Evolutionary conservation across 2,113 vertebrate species (phyloP), one percentile per base, ranked within the genome.

Genomic region (Castor canadensis): DNA sequence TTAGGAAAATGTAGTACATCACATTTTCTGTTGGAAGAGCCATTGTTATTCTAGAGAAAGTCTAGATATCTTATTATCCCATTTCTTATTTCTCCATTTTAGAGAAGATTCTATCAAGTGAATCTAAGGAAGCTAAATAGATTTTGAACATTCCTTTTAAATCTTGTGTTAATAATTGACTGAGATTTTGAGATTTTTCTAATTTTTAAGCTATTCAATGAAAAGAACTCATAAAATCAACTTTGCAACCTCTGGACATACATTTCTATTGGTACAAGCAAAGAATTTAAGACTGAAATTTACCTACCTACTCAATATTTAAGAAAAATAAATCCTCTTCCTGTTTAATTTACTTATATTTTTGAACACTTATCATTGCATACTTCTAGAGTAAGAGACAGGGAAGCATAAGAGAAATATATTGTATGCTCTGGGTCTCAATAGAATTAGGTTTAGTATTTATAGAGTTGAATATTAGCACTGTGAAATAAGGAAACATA

Each of bases 91-190:
- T 43, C 43, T 84, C 62, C 13, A 62, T 71, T 91, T 91, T 71
- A 88, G n/a, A 85, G 56, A 52, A 94, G 87, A 93, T 71, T 40
- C 15, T 86, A 35, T 47, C 69, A 93, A 75, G 79, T 62, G 13
- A 76, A 85, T 93, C 56, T 72, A 88, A 93, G 6, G 22, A 91
- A 60, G 30, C 6, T 66, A 72, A 58, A 45, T 72, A 67, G 47
- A 86, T 89, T 87, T 89, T 87, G 32, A 87, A 43, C 5, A 91
- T 95, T 45, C 3, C 8, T 66, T 93, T 93, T 66, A 77, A 88
- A 38, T 3, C 7, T 49, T 93, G 43, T 92, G 49, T 89, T 94
- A 90, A 72, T 24, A 95, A 69, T 10, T 32, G 43, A 38, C 45
- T 67, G 54, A 93, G 60, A 62, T 16, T 35, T 72, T n/a, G 12